Conservation (phyloP, 1,140 invertebrate species). For the Ridgeia piscesae region DNA sequence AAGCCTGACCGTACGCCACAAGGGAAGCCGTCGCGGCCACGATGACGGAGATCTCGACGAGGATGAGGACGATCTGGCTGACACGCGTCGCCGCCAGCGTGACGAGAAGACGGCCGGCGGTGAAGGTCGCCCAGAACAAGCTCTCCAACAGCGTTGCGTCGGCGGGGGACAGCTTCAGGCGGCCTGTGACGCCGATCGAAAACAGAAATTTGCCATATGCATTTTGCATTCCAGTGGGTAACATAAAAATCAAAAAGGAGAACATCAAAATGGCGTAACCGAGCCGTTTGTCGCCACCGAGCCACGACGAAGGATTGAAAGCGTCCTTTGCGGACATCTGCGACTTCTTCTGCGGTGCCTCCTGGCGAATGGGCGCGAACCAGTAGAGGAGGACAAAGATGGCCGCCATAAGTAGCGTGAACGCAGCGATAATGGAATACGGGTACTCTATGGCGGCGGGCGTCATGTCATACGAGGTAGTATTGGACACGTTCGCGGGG, state of each 20-base stretch:
- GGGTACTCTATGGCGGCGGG: too few relatives aligned
- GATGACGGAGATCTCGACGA: slow-evolving; percentile 33
- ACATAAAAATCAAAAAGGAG: slow-evolving; percentile 38
- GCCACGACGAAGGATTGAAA: neutral
- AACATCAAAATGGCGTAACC: slow-evolving; percentile 29
- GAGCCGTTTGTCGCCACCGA: too few relatives aligned
- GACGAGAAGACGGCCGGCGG: slow-evolving; percentile 35
- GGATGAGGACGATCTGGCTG: slow-evolving; percentile 35
- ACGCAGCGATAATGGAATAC: slow-evolving; percentile 34
- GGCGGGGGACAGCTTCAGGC: slow-evolving; percentile 33
- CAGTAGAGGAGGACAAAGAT: slow-evolving; percentile 24
- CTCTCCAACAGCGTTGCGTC: slow-evolving; percentile 37
- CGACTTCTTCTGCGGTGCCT: too few relatives aligned
- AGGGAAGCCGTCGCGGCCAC: slow-evolving; percentile 32
- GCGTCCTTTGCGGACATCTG: neutral
- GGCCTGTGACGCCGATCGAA: slow-evolving; percentile 36
- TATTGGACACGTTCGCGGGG: neutral
- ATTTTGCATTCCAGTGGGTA: slow-evolving; percentile 37
- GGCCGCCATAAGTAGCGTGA: too few relatives aligned
- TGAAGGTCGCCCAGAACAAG: slow-evolving; percentile 41
- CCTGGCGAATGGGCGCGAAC: slow-evolving; percentile 37
- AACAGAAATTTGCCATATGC: slow-evolving; percentile 40
- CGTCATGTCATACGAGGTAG: neutral
- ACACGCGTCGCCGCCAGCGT: slow-evolving; percentile 36
- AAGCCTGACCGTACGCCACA: slow-evolving; percentile 31